Evolutionary conservation across 2,113 vertebrate genomes (phyloP), one percentile per base, ranked within the genome.

Genomic region (Catharus fuscescens): DNA sequence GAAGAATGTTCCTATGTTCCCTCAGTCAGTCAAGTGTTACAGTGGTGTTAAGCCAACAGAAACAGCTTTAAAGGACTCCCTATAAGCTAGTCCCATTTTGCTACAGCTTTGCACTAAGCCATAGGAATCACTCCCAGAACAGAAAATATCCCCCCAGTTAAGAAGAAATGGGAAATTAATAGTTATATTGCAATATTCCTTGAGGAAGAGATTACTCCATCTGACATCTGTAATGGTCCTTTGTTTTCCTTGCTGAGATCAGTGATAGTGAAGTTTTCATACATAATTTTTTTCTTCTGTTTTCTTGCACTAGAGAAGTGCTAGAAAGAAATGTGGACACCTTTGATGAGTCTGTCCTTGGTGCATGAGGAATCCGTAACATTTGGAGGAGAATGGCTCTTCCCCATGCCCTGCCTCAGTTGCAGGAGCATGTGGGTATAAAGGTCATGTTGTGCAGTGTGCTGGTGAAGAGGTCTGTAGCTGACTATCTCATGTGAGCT

Each of bases 41-140:
- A 79, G 57, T 92, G 84, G 53, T 4, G 20, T 71, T 80, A 93
- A 96, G 62, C 36, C 66, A 79, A 50, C 59, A 79, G 59, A 86
- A 93, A 32, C 24, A 71, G 42, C 3, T 0, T 78, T 53, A 36
- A 62, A 72, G 77, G 42, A 52, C 14, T 40, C 26, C 59, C 52
- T 89, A 54, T 94, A 88, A 74, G 36, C 42, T 85, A 57, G 54
- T 65, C 47, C 81, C 23, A 9, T 74, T 96, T 96, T 70, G 52
- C 82, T 86, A 77, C 48, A 91, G 7, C 20, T 88, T 95, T 96
- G 38, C 28, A 40, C 62, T 62, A 34, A 90, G 40, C 14, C 6
- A 5, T 32, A 40, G 21, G 34, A 87, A 24, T 73, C n/a, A 62
- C 29, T 61, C 26, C 91, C 19, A 48, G 79, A 88, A 80, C 24